These are phyloP conservation scores for Sycobia sp. DNA, from an alignment of 1,140 invertebrate species.

Conservation along the genomic window DNA sequence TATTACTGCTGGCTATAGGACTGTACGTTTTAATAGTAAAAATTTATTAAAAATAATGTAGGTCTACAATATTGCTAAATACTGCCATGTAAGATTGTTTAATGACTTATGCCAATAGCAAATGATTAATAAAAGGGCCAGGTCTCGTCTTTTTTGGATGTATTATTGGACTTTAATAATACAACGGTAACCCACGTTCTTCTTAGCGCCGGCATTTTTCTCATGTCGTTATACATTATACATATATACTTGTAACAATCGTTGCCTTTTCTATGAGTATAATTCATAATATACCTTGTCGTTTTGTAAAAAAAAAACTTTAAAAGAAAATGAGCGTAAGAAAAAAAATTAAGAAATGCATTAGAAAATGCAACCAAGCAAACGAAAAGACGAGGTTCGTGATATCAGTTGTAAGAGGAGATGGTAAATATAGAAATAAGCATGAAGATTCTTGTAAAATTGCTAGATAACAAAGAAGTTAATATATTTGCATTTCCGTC, in stretches of 20 bases:
- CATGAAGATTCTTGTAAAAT: slow-evolving; percentile 21
- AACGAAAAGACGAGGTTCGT: slow-evolving; percentile 17
- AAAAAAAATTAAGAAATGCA: background rate
- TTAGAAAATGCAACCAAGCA: too few species aligned
- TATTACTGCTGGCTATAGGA: slow-evolving; percentile 14
- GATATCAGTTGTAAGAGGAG: slow-evolving; percentile 23
- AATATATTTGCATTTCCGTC: slow-evolving; percentile 22
- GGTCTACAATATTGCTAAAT: slow-evolving; percentile 24
- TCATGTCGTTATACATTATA: slow-evolving; percentile 35
- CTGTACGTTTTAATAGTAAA: slow-evolving; percentile 13
- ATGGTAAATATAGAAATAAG: slow-evolving; percentile 8
- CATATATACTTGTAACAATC: slow-evolving; percentile 35
- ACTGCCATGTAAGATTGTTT: slow-evolving; percentile 35
- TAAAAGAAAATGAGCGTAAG: background rate
- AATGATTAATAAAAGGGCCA: background rate
- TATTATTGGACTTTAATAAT: slow-evolving; percentile 25
- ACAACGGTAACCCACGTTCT: background rate
- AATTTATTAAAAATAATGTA: slow-evolving; percentile 29
- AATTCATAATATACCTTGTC: slow-evolving; percentile 32
- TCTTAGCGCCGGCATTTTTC: slow-evolving; percentile 26
- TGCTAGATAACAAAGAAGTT: slow-evolving; percentile 15
- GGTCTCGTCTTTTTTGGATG: slow-evolving; percentile 23
- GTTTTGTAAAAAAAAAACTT: slow-evolving; percentile 14
- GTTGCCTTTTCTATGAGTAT: slow-evolving; percentile 48
- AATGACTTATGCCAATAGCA: slow-evolving; percentile 9